phyloP scores from a whole-genome alignment of 1,140 invertebrate species.

The Anastrepha ludens region DNA sequence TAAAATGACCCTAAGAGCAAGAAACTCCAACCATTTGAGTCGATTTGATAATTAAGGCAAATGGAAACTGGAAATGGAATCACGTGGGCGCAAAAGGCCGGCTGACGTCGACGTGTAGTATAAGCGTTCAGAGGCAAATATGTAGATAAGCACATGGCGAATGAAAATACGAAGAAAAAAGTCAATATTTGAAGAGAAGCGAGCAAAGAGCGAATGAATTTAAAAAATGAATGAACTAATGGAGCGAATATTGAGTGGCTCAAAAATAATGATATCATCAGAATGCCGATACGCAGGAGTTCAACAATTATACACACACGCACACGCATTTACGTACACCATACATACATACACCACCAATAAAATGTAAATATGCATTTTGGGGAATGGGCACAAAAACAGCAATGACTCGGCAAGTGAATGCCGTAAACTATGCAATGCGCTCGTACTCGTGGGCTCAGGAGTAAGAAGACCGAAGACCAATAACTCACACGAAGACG shows the following conservation, averaged over 20 bases:
- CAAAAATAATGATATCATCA: not conserved
- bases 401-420: not conserved
- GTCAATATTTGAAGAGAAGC: not conserved
- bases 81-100: not conserved
- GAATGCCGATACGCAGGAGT: not conserved
- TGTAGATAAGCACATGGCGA: not conserved
- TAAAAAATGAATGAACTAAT: not conserved
- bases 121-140: no score
- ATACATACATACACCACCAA: not conserved
- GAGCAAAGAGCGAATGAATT: no score
- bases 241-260: not conserved
- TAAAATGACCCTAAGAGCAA: not conserved
- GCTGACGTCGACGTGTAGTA: no score
- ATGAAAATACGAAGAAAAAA: not conserved
- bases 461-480: not conserved
- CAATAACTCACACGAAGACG: not conserved
- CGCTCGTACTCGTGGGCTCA: not conserved
- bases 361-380: not conserved
- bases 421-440: not conserved
- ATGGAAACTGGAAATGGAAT: not conserved
- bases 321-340: not conserved
- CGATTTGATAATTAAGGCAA: not conserved
- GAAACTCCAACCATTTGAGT: not conserved
- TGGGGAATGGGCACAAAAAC: not conserved
- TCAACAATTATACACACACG: not conserved